Conservation (phyloP, 2,113 vertebrate genomes). For the Sturnus vulgaris region DNA sequence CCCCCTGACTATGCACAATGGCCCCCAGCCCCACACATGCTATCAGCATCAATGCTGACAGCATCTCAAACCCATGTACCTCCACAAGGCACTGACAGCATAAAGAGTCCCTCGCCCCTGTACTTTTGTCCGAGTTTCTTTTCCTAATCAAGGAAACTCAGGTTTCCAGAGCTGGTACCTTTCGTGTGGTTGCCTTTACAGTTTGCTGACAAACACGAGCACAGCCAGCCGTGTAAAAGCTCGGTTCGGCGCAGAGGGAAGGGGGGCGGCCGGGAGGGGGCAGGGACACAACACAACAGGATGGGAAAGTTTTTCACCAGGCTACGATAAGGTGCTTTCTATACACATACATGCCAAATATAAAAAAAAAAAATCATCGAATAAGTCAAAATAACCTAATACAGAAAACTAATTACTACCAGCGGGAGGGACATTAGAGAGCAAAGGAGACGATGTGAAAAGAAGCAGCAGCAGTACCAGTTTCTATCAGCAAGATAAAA, state of each 20-base stretch:
- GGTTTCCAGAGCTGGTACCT: not conserved
- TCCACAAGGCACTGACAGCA: not conserved
- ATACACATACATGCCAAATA: constrained; percentile 11
- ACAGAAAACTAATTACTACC: constrained; percentile 66
- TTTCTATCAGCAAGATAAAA: constrained; percentile 34
- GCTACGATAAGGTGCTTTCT: not conserved
- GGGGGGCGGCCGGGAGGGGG: not conserved
- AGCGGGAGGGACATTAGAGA: constrained; percentile 59
- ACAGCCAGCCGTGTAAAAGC: not conserved
- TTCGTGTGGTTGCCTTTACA: not conserved
- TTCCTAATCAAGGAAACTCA: not conserved
- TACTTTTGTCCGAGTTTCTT: not conserved
- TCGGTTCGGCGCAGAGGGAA: not conserved
- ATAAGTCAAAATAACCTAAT: constrained; percentile 60
- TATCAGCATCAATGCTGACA: not conserved
- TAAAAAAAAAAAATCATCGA: constrained; percentile 6
- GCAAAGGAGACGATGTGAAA: constrained; percentile 27
- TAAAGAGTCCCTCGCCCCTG: not conserved
- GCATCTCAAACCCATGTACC: not conserved
- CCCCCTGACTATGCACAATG: not conserved
- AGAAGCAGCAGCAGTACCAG: constrained; percentile 7
- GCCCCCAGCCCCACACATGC: not conserved
- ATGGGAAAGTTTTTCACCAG: constrained; percentile 30
- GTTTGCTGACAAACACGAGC: not conserved
- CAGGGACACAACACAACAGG: not conserved